phyloP scores from a whole-genome alignment of 2,888 invertebrate genomes.

The Ditylenchus weischeri region DNA sequence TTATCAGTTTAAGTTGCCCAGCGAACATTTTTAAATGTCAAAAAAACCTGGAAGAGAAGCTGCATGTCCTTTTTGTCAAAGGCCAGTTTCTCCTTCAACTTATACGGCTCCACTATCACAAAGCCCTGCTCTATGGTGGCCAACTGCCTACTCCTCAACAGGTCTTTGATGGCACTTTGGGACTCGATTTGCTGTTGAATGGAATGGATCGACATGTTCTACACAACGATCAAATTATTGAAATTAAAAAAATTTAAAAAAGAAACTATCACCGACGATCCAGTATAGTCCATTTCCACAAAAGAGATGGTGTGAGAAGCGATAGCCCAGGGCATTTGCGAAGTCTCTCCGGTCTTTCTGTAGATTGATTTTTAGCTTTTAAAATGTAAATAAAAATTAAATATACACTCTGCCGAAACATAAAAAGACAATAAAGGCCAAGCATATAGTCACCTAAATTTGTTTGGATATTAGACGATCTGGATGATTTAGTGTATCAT shows the following conservation, averaged over 20 bases:
- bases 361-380: conserved; percentile 12
- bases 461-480: too few relatives aligned
- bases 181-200: conserved; percentile 36
- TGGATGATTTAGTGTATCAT: too few relatives aligned
- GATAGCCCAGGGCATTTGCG: conserved; percentile 51
- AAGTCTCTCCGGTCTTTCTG: conserved; percentile 41
- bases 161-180: conserved; percentile 18
- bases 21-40: too few relatives aligned
- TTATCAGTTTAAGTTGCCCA: too few relatives aligned
- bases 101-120: conserved; percentile 43
- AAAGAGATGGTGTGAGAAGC: conserved; percentile 36
- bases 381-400: not conserved
- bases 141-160: conserved; percentile 29
- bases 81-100: conserved; percentile 42
- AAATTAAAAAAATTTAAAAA: not conserved
- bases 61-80: conserved; percentile 48
- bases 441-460: conserved; percentile 29
- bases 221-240: conserved; percentile 22
- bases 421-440: conserved; percentile 39
- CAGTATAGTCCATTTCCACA: conserved; percentile 37
- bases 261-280: not conserved
- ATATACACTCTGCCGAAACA: conserved; percentile 41
- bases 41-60: conserved; percentile 41
- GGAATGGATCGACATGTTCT: conserved; percentile 48
- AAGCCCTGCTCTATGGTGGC: conserved; percentile 47